These are phyloP conservation scores for Taenioides sp. DNA, from an alignment of 2,797 vertebrate genomes.

Conservation along the genomic window DNA sequence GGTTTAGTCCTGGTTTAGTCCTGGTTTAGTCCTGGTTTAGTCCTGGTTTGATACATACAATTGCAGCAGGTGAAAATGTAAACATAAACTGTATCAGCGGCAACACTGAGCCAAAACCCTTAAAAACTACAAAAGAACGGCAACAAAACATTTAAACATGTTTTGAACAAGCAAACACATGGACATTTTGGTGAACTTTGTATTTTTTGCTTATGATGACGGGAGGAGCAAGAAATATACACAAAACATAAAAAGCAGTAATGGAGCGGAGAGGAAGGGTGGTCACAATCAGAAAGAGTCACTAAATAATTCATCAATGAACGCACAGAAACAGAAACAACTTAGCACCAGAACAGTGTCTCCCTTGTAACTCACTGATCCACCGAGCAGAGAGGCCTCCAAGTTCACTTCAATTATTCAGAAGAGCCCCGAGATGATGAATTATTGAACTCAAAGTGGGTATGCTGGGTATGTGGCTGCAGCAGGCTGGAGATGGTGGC, in stretches of 20 bases:
- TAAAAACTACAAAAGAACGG: background rate
- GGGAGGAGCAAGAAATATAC: constrained; percentile 57
- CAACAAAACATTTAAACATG: background rate
- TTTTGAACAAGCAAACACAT: background rate
- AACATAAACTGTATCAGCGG: background rate
- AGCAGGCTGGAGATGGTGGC: constrained; percentile 65
- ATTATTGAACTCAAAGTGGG: constrained; percentile 87
- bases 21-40: too few relatives aligned
- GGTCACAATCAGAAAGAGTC: constrained; percentile 73
- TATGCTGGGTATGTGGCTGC: constrained; percentile 81
- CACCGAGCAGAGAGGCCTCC: constrained; percentile 84
- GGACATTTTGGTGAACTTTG: background rate
- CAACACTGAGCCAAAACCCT: too few relatives aligned
- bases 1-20: too few relatives aligned
- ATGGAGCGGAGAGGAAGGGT: constrained; percentile 51
- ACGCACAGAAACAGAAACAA: constrained; percentile 82
- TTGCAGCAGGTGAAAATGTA: too few relatives aligned
- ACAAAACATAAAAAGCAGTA: constrained; percentile 55
- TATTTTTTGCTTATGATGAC: constrained; percentile 1
- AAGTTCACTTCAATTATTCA: constrained; percentile 88
- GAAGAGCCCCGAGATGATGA: constrained; percentile 82
- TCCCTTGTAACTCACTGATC: constrained; percentile 79
- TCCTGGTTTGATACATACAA: too few relatives aligned
- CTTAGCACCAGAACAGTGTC: constrained; percentile 81
- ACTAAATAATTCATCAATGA: constrained; percentile 85